Percentiles rank a stretch among this genome's conserved stretches.
Conservation (phyloP, 2,113 vertebrate species). For the Struthidea cinerea region DNA sequence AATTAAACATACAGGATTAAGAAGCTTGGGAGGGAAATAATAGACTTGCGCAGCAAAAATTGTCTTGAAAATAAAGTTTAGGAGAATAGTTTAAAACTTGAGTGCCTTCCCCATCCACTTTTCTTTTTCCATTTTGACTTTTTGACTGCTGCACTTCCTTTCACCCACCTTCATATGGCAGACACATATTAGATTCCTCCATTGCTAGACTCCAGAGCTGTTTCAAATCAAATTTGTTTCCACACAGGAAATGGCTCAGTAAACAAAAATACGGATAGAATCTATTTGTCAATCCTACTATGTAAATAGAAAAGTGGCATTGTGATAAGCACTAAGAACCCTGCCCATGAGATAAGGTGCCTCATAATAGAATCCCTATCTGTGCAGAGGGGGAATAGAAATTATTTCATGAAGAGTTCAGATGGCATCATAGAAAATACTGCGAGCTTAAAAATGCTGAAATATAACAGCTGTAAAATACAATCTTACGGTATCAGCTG, state of each 20-base stretch:
- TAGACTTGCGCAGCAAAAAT: not conserved
- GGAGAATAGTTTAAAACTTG: not conserved
- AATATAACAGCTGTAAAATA: not conserved
- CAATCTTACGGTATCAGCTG: not conserved
- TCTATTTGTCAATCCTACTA: constrained; percentile 17
- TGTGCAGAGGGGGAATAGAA: not conserved
- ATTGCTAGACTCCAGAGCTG: not conserved
- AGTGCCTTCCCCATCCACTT: not conserved
- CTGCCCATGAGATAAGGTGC: not conserved
- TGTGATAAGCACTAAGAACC: not conserved
- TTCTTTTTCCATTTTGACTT: not conserved
- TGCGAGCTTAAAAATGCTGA: not conserved
- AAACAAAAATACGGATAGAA: constrained; percentile 29
- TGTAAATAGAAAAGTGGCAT: constrained; percentile 37
- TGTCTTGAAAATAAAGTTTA: not conserved
- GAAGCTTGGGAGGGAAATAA: not conserved
- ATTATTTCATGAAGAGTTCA: not conserved
- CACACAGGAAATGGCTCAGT: not conserved
- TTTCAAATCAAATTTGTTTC: constrained; percentile 20
- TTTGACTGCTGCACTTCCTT: not conserved
- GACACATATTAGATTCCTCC: not conserved
- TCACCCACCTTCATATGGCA: not conserved
- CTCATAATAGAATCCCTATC: not conserved
- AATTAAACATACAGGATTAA: not conserved
- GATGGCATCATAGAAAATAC: not conserved